Base-by-base conservation (phyloP, 2,888 invertebrate genomes). In the Dasysyrphus tricinctus region DNA sequence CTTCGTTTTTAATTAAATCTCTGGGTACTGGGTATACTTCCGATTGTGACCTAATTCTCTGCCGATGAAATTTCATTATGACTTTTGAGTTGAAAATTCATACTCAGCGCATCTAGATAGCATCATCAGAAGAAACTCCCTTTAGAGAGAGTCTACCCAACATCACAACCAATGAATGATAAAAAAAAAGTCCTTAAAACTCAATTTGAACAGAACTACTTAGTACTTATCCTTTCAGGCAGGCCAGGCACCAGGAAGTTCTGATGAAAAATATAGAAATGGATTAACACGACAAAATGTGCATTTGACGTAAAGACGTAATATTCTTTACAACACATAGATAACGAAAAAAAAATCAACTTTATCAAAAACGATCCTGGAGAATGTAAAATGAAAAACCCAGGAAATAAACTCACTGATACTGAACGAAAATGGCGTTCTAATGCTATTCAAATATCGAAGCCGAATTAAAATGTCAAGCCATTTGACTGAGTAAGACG, bases 1-100 rank as follows among this genome's bases (percentile, higher is more conserved):
- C 39, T 70, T 78, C 42, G 32, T 24, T 83, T 82, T 83, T 78
- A 82, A 83, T 83, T 83, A 83, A 78, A 83, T 78, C 73, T 49
- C 61, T 56, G 11, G 47, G 39, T 74, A n/a, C 61, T 56, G 11
- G 47, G 39, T 74, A n/a, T 74, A n/a, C 42, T 42, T 44, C 29
- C 9, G 61, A 63, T 63, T 79, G 42, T 74, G 79, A 83, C 83
- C 78, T 56, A 83, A 63, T 79, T 78, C 19, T 32, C 6, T 65
- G 47, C 12, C 12, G 44, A 34, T 73, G 29, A 67, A 70, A 74
- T 78, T 65, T 69, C 47, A 74, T 79, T 74, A 74, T 69, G 74
- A 77, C 11, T 32, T 5, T 2, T 1, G 61, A 69, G 44, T 47
- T 78, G 67, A 59, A 73, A 82, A 74, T 61, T 69, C 29, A 65